Percentiles rank a stretch among this genome's conserved stretches.
These are phyloP conservation scores for Lepeophtheirus salmonis DNA, from an alignment of 1,140 invertebrate species.

Conservation along the genomic window DNA sequence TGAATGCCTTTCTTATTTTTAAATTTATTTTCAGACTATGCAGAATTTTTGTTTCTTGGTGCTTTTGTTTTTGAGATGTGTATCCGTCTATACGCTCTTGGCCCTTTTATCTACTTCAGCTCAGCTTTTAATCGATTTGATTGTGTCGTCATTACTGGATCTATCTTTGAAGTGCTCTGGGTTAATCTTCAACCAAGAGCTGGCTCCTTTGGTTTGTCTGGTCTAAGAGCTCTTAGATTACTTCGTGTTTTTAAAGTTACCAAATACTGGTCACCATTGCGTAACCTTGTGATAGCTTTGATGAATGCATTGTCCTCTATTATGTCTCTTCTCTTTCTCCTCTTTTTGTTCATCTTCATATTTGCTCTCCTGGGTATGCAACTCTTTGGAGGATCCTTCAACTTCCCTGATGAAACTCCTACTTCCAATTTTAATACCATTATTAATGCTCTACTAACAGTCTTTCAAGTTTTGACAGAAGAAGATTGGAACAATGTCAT, in stretches of 20 bases:
- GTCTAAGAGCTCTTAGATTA: conserved; percentile 80
- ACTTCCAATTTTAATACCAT: conserved; percentile 93
- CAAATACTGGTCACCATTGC: conserved; percentile 42
- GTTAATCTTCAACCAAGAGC: conserved; percentile 59
- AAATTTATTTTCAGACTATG: conserved; percentile 31
- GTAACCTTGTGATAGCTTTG: conserved; percentile 42
- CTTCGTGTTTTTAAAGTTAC: conserved; percentile 84
- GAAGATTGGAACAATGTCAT: conserved; percentile 42
- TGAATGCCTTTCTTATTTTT: neutral
- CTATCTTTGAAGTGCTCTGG: conserved; percentile 74
- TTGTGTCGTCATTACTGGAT: conserved; percentile 89
- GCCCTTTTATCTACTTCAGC: conserved; percentile 57
- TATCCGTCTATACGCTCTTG: conserved; percentile 42
- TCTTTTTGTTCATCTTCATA: conserved; percentile 47
- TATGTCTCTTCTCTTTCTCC: conserved; percentile 41
- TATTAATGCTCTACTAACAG: conserved; percentile 88
- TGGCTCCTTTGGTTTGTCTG: conserved; percentile 80
- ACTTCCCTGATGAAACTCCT: conserved; percentile 68
- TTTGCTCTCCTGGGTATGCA: conserved; percentile 59
- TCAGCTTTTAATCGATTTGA: conserved; percentile 90
- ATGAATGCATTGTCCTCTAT: conserved; percentile 44
- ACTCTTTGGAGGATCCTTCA: conserved; percentile 80
- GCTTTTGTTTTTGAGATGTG: conserved; percentile 41
- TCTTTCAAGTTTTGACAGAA: conserved; percentile 63
- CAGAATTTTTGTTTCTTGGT: conserved; percentile 39